Evolutionary conservation across 2,888 invertebrate species (phyloP), one percentile per base, ranked within the genome.

Genomic region (Chorisops tibialis): DNA sequence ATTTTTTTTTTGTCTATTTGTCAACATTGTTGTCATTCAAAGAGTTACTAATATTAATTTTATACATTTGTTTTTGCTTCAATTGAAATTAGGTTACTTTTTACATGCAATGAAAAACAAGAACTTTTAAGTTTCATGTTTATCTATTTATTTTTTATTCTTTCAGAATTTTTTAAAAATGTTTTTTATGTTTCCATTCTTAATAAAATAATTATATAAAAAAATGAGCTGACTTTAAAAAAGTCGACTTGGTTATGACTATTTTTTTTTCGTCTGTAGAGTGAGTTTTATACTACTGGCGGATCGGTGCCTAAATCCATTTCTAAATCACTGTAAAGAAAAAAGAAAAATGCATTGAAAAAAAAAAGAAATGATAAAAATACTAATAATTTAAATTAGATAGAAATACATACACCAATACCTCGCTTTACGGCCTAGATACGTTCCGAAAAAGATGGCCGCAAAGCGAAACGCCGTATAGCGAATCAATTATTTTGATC

Each of bases 261-360:
- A 60, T 63, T 60, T 61, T 50, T 16, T 39, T 45, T 24, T 3
- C 43, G 3, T 2, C 22, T 16, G 6, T 24, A 14, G 5, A 21
- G 12, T 37, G 41, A 14, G 30, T 61, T 35, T 64, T 75, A 78
- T 69, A 76, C 77, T 69, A 77, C 76, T 71, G 76, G 77, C 67
- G 76, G 77, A 69, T 78, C 78, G 66, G 77, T 74, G 67, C 75
- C 78, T 60, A 75, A 75, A 60, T 67, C 69, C 22, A 30, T 9
- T 51, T 64, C 64, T 47, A 38, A 37, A 35, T 59, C 47, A 35
- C 48, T 59, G 58, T 54, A 63, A 64, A 52, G 37, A 47, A 51
- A 41, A 35, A 35, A 59, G 21, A 50, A 30, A n/a, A 47, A 60
- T 60, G 2, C 9, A 30, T 30, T 30, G 2, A 30, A 30, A 30